Conservation (phyloP, 2,113 vertebrate genomes). For the Coptodon rendalli region DNA sequence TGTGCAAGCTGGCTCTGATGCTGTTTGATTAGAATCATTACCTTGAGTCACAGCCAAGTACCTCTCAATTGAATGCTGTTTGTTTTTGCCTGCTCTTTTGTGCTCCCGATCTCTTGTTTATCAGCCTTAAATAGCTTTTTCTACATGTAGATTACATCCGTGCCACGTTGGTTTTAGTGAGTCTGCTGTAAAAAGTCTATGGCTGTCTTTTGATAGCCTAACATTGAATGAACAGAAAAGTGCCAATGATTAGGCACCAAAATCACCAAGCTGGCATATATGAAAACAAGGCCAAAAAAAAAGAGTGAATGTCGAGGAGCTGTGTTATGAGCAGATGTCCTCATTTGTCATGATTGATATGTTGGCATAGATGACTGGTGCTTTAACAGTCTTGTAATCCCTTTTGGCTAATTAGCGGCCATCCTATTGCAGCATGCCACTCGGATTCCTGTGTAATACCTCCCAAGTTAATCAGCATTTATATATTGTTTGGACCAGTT, state of each 20-base stretch:
- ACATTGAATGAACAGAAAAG: not conserved
- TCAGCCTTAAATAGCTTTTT: constrained; percentile 7
- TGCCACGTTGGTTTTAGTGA: not conserved
- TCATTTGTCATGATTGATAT: constrained; percentile 42
- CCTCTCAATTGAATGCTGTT: constrained; percentile 17
- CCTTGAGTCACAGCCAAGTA: constrained; percentile 18
- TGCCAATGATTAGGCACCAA: not conserved
- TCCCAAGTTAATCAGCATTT: constrained; percentile 7
- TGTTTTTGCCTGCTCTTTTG: not conserved
- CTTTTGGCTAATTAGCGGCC: constrained; percentile 41
- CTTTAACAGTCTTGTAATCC: constrained; percentile 41
- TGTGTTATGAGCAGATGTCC: constrained; percentile 41
- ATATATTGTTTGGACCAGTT: not conserved
- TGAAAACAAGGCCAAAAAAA: constrained; percentile 5
- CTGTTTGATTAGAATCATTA: constrained; percentile 40
- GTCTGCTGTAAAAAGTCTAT: not conserved
- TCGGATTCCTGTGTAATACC: not conserved
- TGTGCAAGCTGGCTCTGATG: not conserved
- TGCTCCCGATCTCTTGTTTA: not conserved
- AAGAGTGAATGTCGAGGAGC: not conserved
- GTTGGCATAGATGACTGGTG: constrained; percentile 22
- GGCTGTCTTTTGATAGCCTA: not conserved
- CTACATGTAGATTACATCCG: not conserved
- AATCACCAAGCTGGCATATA: not conserved
- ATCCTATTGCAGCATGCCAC: constrained; percentile 10